phyloP scores from a whole-genome alignment of 1,140 invertebrate genomes.

The Heliconius eleuchia region DNA sequence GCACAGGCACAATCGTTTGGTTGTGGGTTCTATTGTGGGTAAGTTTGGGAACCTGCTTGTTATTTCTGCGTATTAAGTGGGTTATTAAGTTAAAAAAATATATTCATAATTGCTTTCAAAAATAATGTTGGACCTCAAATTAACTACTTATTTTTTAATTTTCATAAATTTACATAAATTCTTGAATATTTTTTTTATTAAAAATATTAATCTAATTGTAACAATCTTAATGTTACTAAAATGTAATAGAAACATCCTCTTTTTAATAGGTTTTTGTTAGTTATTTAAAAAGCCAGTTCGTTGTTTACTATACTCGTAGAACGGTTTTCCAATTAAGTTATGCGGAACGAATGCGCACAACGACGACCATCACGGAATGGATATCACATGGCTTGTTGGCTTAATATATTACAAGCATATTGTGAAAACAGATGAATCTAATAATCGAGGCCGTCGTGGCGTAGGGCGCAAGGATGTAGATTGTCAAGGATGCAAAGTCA shows the following conservation, averaged over 20 bases:
- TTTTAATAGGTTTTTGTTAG: neutral
- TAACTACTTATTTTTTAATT: no score
- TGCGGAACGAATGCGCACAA: slow-evolving; percentile 65
- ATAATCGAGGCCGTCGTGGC: neutral
- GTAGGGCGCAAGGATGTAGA: no score
- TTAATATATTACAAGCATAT: slow-evolving; percentile 4
- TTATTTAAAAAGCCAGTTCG: slow-evolving; percentile 37
- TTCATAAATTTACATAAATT: neutral
- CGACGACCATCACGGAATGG: slow-evolving; percentile 37
- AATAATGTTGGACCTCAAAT: no score
- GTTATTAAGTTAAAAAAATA: no score
- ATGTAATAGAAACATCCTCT: slow-evolving; percentile 8
- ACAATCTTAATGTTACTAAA: neutral
- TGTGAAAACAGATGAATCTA: neutral
- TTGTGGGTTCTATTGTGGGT: no score
- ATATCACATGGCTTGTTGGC: slow-evolving; percentile 28
- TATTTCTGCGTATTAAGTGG: no score
- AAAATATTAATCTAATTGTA: no score
- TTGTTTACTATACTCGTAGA: slow-evolving; percentile 43
- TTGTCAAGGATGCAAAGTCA: no score
- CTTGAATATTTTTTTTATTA: neutral
- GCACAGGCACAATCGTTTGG: no score
- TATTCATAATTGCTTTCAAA: no score
- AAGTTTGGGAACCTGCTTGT: no score
- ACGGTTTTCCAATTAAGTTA: slow-evolving; percentile 71